Base-by-base conservation (phyloP, 1,140 invertebrate species). In the Ips typographus region DNA sequence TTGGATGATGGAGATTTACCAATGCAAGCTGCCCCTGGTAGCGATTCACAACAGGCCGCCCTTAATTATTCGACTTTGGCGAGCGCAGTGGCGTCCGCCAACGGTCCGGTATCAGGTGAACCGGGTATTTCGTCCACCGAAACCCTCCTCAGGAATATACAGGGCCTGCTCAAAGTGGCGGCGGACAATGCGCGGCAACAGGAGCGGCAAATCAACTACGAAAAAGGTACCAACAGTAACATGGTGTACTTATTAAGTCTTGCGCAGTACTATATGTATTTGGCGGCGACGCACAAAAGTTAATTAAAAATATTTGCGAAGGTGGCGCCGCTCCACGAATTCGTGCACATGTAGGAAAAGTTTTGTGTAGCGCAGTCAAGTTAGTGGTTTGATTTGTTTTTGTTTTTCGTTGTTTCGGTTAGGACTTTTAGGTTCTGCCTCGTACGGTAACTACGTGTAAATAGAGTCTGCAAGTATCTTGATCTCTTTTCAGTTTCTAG, bases 141-240 rank as follows among this genome's bases (percentile, higher is more conserved):
- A 82, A 95, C 94, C 49, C 86, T 98, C 53, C 87, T 97, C 57
- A 87, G 95, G 73, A 98, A 98, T 82, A 97, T 98, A 76, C 94
- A 97, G 82, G 95, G 94, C 37, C 86, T 97, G 68, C 88, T 97
- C 52, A 96, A 96, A 82, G 94, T 97, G 53, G 95, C 95, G 5
- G 94, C 94, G 4, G 95, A 97, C 82, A 97, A 96, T 84, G 94
- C 95, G 42, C 87, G 94, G 72, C 94, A 97, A 78, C 94, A 96
- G 82, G 95, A 98, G 80, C 87, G 94, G 73, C 94, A 96, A 83
- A 93, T 96, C 80, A 95, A 92, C 85, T 94, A 95, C 81, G 95
- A 98, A 84, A 97, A 96, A 94, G 94, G 95, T 97, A 84, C 79
- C 77, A 80, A 80, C 76, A 80, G 79, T 70, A 80, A 81, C 81